Percentiles rank a stretch among this genome's conserved stretches.
These are phyloP conservation scores for Epinephelus malabaricus DNA, from an alignment of 2,797 vertebrate genomes.

Conservation along the genomic window DNA sequence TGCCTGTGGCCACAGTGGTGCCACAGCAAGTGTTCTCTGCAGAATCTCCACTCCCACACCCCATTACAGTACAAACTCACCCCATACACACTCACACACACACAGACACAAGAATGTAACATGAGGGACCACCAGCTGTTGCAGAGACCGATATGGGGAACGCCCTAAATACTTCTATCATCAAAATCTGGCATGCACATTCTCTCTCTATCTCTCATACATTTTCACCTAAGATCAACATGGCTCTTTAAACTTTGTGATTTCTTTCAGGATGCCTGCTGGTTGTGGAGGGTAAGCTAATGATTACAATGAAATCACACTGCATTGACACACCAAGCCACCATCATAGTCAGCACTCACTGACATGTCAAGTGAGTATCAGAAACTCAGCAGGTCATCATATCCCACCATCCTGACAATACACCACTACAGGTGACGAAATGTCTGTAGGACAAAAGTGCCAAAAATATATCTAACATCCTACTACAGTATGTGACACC, in stretches of 20 bases:
- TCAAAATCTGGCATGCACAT: constrained; percentile 43
- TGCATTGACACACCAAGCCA: constrained; percentile 19
- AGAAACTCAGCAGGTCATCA: constrained; percentile 26
- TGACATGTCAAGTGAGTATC: constrained; percentile 13
- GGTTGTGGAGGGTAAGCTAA: constrained; percentile 1
- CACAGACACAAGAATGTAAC: constrained; percentile 73
- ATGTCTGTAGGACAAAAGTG: not conserved
- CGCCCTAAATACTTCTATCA: constrained; percentile 71
- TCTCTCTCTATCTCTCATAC: constrained; percentile 3
- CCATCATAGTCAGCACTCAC: constrained; percentile 19
- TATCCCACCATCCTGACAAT: constrained; percentile 15
- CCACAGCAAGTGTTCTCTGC: constrained; percentile 68
- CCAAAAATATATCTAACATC: constrained; percentile 51
- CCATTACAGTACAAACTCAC: constrained; percentile 44
- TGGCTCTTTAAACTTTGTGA: not conserved
- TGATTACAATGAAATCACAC: constrained; percentile 18
- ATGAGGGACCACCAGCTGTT: constrained; percentile 78
- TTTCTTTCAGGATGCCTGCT: not conserved
- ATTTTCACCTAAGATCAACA: constrained; percentile 27
- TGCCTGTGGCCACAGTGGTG: constrained; percentile 61
- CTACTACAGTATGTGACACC: constrained; percentile 66
- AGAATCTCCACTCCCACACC: constrained; percentile 57
- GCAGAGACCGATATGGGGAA: constrained; percentile 63
- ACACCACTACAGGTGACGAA: constrained; percentile 4
- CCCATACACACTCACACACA: constrained; percentile 31